Evolutionary conservation across 1,140 invertebrate genomes (phyloP), one percentile per base, ranked within the genome.

Genomic region (Nasonia giraulti): DNA sequence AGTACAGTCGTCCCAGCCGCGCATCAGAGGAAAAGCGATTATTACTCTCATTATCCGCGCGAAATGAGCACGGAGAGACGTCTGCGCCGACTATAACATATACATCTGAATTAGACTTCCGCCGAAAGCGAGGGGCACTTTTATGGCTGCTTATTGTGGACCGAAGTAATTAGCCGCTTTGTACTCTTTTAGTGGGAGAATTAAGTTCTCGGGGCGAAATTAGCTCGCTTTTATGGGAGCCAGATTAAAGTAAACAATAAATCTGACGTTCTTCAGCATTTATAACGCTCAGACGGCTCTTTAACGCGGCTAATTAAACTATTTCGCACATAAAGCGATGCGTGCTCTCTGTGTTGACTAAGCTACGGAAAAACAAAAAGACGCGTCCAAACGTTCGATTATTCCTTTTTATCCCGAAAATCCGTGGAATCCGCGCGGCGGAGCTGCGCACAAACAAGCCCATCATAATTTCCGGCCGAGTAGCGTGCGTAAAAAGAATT

Each of bases 91-190:
- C 40, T 50, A 40, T 68, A 44, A 10, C 0, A 2, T 40, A 37
- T 80, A 40, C 73, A 50, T 75, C 71, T 55, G 47, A 82, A 62
- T 44, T 75, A 27, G 14, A 74, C 71, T 40, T 81, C 17, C 27
- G 33, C 5, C 55, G 55, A 62, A 62, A 62, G 17, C 31, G 74
- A 11, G 14, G 17, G 27, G 27, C 27, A 71, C 75, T 78, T 83
- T 83, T 83, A 78, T 33, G 62, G 33, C 4, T 62, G 68, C 76
- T 84, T 79, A 79, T 79, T 84, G 66, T 73, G 44, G 47, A 78
- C 44, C 31, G 17, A 40, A 73, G 75, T 79, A 84, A 84, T 84
- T 84, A 84, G 47, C 77, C 68, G 23, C 68, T 73, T 50, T 50
- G n/a, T 81, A 68, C 31, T 81, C 62, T 81, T 73, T 71, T 33